Base-by-base conservation (phyloP, 1,140 invertebrate species). In the Probaryconus sp. region DNA sequence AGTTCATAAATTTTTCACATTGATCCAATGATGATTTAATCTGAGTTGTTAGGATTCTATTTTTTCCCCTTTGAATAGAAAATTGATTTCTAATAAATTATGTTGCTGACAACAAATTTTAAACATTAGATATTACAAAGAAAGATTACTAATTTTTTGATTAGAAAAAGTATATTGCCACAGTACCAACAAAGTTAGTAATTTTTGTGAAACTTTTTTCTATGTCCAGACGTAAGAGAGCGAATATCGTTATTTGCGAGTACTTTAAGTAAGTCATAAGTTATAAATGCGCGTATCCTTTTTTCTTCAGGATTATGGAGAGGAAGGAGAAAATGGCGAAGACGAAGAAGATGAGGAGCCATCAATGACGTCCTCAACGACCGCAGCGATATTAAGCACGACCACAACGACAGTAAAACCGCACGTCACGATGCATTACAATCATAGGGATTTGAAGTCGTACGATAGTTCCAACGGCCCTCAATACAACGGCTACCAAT, bases 401-500 rank as follows among this genome's bases (percentile, higher is more conserved):
- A 72, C 76, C 1, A 69, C 64, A n/a, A 78, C 74, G 11, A 74
- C 77, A 18, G 50, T 51, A 20, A 71, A 75, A 43, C 55, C 69
- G 13, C 31, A 56, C 9, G 31, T 45, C 24, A 55, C 61, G 16
- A 18, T 47, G 43, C 60, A 47, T 16, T 58, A 68, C 35, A 61
- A 64, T 28, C 63, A 58, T 24, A 72, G 65, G 24, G 65, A 79
- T 16, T 14, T 60, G 11, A 81, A 64, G 18, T 43, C 68, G 3
- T 79, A 82, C 18, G 75, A 81, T 45, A 71, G 7, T 75, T 67
- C 50, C 26, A 73, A 61, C n/a, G 80, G 76, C 3, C 28, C 78
- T 1, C 80, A 81, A 11, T 81, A 82, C 24, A 83, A 80, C 47
- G 80, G 78, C 1, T 83, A 84, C 45, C 78, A 84, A 43, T 64